Percentiles rank a stretch among this genome's conserved stretches.
These are phyloP conservation scores for Sinonovacula constricta DNA, from an alignment of 1,140 invertebrate genomes.

Conservation along the genomic window DNA sequence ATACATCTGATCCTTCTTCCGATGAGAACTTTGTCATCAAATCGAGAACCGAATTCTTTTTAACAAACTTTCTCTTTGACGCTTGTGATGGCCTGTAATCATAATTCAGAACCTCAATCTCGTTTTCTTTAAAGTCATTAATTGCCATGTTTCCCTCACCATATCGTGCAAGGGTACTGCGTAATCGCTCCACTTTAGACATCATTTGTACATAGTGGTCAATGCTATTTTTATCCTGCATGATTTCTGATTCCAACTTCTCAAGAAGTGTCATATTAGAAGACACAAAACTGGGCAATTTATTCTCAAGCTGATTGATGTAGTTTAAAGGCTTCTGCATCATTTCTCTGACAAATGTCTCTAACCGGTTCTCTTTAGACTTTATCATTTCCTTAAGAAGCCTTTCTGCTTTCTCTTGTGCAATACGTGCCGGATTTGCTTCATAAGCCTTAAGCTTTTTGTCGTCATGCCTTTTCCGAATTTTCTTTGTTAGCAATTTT, in stretches of 20 bases:
- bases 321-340: slow-evolving; percentile 38
- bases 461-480: slow-evolving; percentile 30
- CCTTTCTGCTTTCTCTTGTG: slow-evolving; percentile 32
- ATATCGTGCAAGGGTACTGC: slow-evolving; percentile 16
- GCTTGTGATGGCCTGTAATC: not conserved
- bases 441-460: slow-evolving; percentile 20
- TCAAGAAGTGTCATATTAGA: slow-evolving; percentile 23
- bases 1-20: not conserved
- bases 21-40: slow-evolving; percentile 3
- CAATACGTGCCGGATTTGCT: slow-evolving; percentile 3
- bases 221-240: slow-evolving; percentile 11
- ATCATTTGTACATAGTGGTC: slow-evolving; percentile 26
- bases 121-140: slow-evolving; percentile 39
- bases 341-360: slow-evolving; percentile 21
- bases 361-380: slow-evolving; percentile 26
- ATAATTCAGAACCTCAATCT: slow-evolving; percentile 12
- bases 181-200: slow-evolving; percentile 18
- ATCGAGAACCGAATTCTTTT: not conserved
- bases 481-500: slow-evolving; percentile 4
- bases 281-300: slow-evolving; percentile 22
- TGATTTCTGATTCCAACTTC: slow-evolving; percentile 23
- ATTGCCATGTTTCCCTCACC: slow-evolving; percentile 31
- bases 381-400: slow-evolving; percentile 21
- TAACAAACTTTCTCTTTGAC: not conserved
- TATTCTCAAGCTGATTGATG: slow-evolving; percentile 30